Percentiles rank a stretch among this genome's conserved stretches.
These are phyloP conservation scores for Drosophila prostipennis DNA, from an alignment of 2,888 invertebrate species.

Conservation along the genomic window DNA sequence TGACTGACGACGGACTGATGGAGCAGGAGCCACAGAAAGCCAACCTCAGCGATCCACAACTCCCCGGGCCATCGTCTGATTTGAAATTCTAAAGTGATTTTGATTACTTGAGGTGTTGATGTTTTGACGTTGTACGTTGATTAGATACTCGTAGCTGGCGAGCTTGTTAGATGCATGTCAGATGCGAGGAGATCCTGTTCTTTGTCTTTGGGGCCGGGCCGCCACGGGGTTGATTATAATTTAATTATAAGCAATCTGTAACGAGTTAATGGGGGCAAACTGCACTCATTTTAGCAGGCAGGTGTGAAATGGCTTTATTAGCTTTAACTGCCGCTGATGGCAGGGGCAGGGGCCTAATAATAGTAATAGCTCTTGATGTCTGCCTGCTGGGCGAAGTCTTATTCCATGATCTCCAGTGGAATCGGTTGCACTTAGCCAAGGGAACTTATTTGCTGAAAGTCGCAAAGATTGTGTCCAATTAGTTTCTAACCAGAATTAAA, in stretches of 20 bases:
- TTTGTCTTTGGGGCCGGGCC: constrained; percentile 23
- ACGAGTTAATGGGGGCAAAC: constrained; percentile 66
- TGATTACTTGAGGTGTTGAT: constrained; percentile 79
- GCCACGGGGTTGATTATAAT: constrained; percentile 71
- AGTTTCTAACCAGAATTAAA: not conserved
- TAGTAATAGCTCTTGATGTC: constrained; percentile 58
- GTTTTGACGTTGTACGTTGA: constrained; percentile 78
- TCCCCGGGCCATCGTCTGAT: constrained; percentile 71
- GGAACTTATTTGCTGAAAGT: not conserved
- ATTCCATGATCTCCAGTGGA: constrained; percentile 1
- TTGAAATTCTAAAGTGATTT: constrained; percentile 79
- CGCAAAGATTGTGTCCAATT: not conserved
- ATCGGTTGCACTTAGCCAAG: constrained; percentile 2
- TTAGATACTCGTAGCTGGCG: constrained; percentile 68
- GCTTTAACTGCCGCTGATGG: constrained; percentile 45
- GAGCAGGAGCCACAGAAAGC: not conserved
- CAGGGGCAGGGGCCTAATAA: constrained; percentile 51
- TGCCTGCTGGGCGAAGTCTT: constrained; percentile 27
- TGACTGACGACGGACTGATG: constrained; percentile 30
- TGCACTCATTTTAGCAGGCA: constrained; percentile 67
- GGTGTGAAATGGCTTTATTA: constrained; percentile 77
- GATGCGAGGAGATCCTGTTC: constrained; percentile 36
- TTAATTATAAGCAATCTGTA: constrained; percentile 77
- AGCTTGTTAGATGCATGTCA: constrained; percentile 78
- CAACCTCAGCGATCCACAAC: constrained; percentile 21